A percentile compares a stretch with the other conserved stretches of the same genome.
Conservation (phyloP, 2,888 invertebrate species). For the Escarpia spicata region DNA sequence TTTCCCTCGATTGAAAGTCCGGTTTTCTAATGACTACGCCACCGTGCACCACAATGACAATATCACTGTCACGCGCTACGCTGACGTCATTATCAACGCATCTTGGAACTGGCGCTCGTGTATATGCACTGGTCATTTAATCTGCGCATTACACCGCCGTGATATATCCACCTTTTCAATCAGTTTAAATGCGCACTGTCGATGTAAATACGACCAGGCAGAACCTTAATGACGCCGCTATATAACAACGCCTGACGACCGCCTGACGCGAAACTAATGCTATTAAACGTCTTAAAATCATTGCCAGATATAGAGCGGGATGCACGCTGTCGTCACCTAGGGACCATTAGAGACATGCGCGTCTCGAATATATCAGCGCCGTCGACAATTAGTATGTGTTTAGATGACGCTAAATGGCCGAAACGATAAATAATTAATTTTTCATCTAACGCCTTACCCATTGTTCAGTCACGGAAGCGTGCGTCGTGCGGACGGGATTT, state of each 20-base stretch:
- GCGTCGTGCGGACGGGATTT: neutral
- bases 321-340: neutral
- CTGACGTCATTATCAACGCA: too few species aligned
- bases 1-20: too few species aligned
- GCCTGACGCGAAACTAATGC: neutral
- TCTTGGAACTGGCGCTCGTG: neutral
- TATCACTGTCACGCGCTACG: too few species aligned
- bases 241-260: neutral
- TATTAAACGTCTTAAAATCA: conserved; percentile 16
- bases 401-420: conserved; percentile 13
- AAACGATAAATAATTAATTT: neutral
- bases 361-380: conserved; percentile 16
- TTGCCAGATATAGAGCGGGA: neutral
- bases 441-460: neutral
- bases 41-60: too few species aligned
- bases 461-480: conserved; percentile 4
- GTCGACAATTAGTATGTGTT: conserved; percentile 8
- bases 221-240: neutral
- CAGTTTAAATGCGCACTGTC: neutral
- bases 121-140: neutral
- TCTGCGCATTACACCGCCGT: neutral
- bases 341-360: conserved; percentile 5
- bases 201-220: neutral
- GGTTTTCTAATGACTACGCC: too few species aligned
- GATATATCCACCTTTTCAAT: neutral